Conservation (phyloP, 2,888 invertebrate species). For the Minunthozetes semirufus region DNA sequence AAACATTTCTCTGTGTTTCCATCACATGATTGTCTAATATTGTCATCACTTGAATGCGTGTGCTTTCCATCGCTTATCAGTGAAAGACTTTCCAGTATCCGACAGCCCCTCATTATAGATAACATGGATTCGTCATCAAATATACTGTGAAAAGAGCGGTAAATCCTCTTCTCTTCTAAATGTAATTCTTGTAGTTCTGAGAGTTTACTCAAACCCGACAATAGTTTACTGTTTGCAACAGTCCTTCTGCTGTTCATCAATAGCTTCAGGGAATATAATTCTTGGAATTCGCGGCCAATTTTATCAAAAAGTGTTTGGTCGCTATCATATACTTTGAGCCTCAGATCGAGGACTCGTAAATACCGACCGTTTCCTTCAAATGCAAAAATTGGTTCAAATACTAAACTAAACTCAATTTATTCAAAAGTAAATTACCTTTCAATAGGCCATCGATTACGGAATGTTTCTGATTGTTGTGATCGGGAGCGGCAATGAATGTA, state of each 20-base stretch:
- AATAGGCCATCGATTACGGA: conserved; percentile 25
- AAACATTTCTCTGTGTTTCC: neutral
- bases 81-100: conserved; percentile 11
- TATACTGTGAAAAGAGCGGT: neutral
- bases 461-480: conserved; percentile 30
- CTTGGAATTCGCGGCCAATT: conserved; percentile 7
- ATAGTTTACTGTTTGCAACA: neutral
- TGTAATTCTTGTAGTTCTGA: neutral
- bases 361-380: conserved; percentile 30
- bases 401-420: neutral
- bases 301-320: conserved; percentile 20
- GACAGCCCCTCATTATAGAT: conserved; percentile 19
- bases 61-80: neutral
- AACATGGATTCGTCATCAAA: conserved; percentile 32
- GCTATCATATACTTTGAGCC: conserved; percentile 6
- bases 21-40: neutral
- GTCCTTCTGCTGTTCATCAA: neutral
- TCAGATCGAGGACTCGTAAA: conserved; percentile 28
- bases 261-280: conserved; percentile 10
- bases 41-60: neutral
- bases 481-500: conserved; percentile 31
- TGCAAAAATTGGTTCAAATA: neutral
- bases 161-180: conserved; percentile 12
- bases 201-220: conserved; percentile 8
- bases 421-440: neutral